Evolutionary conservation across 2,888 invertebrate genomes (phyloP), one percentile per base, ranked within the genome.

Genomic region (Hyposoter didymator): DNA sequence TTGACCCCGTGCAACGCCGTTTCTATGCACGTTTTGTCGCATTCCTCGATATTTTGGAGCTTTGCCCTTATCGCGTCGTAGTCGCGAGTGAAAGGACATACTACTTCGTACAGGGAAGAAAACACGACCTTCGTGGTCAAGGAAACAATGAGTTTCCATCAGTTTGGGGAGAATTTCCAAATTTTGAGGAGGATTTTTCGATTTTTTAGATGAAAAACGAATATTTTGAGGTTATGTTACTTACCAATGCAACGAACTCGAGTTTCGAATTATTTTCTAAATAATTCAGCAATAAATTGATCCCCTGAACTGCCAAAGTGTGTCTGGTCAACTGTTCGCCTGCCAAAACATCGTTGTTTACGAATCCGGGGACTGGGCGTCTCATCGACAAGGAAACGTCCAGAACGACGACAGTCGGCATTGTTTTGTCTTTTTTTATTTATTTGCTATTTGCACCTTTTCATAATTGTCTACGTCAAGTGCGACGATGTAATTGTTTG

Each of bases 31-130:
- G 98, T 97, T 93, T 98, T 98, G 92, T 99, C 99, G 90, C 96
- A 97, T 90, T 97, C 97, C 86, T 98, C 97, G 8, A 98, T 94
- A 84, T 96, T 96, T 85, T 96, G 96, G 1, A 99, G 94, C 88
- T 97, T 97, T 22, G 95, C 95, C 89, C 97, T 96, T 85, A 99
- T 96, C 47, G 95, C 94, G 85, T 97, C 98, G 94, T 97, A 97
- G 90, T 99, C 99, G 82, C 99, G 95, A 0, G 99, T 99, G 91
- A 99, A 99, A 22, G 97, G 96, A 55, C 97, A 97, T 47, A 97
- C 95, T 76, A 98, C 96, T 94, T 95, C 95, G 87, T 94, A 95
- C 1, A 94, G 88, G 0, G 95, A 95, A 1, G 95, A 95, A 89
- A 95, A 95, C 86, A 94, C 93, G 79, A 95, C 93, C 95, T 95